Conservation (phyloP, 2,888 invertebrate genomes). For the Meiosimyza decipiens region DNA sequence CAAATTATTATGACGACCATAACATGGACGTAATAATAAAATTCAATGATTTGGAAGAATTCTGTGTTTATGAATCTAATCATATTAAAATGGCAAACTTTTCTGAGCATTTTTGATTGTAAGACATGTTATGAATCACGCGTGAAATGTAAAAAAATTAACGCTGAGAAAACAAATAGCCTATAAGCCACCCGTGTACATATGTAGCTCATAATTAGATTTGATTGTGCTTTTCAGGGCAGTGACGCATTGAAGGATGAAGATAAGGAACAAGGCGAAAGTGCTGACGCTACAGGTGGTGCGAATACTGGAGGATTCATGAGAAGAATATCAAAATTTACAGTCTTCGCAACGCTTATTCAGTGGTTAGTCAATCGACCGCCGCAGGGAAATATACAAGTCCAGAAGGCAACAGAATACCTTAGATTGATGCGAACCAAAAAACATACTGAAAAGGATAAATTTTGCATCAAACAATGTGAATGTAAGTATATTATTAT, state of each 20-base stretch:
- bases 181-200: too few species aligned
- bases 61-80: too few species aligned
- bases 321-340: slow-evolving; percentile 60
- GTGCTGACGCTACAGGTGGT: slow-evolving; percentile 31
- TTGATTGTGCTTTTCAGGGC: too few species aligned
- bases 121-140: too few species aligned
- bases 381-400: slow-evolving; percentile 50
- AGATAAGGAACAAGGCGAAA: not conserved
- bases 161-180: too few species aligned
- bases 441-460: slow-evolving; percentile 52
- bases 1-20: too few species aligned
- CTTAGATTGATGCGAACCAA: slow-evolving; percentile 49
- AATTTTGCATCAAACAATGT: slow-evolving; percentile 56
- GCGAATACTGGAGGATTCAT: slow-evolving; percentile 47
- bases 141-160: too few species aligned
- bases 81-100: too few species aligned
- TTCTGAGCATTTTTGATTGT: too few species aligned
- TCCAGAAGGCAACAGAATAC: slow-evolving; percentile 54
- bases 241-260: slow-evolving; percentile 20
- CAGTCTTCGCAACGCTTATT: slow-evolving; percentile 60
- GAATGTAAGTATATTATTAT: slow-evolving; percentile 55
- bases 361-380: slow-evolving; percentile 63
- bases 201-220: too few species aligned
- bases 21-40: too few species aligned
- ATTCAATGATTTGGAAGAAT: too few species aligned